Base-by-base conservation (phyloP, 2,797 vertebrate species). In the Alcedo quadribrachys region DNA sequence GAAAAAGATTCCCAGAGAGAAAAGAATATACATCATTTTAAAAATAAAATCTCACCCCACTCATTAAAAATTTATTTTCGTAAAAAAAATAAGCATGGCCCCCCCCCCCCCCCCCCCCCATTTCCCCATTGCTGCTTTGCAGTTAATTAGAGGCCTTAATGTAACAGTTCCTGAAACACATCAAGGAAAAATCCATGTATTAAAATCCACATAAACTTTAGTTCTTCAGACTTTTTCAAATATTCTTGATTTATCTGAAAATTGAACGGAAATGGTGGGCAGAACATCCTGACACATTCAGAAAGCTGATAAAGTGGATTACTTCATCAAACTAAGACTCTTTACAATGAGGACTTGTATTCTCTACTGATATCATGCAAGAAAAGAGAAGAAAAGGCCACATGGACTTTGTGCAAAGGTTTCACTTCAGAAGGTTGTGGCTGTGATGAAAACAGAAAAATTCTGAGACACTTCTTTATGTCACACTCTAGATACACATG, bases 121-220 rank as follows among this genome's bases (percentile, higher is more conserved):
- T 85, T 89, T 88, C 46, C 33, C 54, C 0, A 0, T 60, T 84
- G 53, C 21, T 86, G 30, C 11, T 90, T 82, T 86, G 54, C 48
- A 71, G 71, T 81, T 82, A 91, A 88, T 92, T 94, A 91, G 54
- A 86, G 15, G 32, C 15, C 7, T 86, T 90, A 69, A 80, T 60
- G 37, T 80, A 89, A 62, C 3, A 22, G 21, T 20, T 87, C 65
- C n/a, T 74, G 45, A 57, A 84, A 77, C 50, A 61, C 15, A 85
- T 37, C 42, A 92, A 77, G 61, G 35, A 79, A 69, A 90, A 55
- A 20, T 20, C 35, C 18, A 37, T 48, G 11, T 37, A 54, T 68
- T 74, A 88, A 93, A 88, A 80, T 68, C 35, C 30, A 78, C 16
- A 32, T 33, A 68, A 21, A 45, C 27, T 69, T 66, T 66, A 80